Evolutionary conservation across 2,888 invertebrate genomes (phyloP).

Genomic region (Anodontia alba): DNA sequence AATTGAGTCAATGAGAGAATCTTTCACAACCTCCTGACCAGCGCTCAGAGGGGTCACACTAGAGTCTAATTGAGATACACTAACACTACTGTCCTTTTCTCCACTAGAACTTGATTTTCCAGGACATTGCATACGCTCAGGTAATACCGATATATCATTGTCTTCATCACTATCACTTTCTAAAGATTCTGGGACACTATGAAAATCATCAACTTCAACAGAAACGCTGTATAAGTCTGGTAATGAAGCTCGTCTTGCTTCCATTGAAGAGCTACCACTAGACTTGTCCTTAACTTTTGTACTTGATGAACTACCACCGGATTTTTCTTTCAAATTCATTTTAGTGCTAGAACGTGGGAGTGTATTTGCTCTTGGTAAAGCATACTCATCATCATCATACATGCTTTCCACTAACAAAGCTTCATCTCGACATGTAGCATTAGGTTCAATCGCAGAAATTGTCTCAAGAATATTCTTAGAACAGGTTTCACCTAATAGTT

Average conservation of each 20-base stretch:
- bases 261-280: constrained; percentile 68
- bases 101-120: constrained; percentile 77
- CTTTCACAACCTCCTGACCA: constrained; percentile 35
- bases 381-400: constrained; percentile 57
- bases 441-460: constrained; percentile 66
- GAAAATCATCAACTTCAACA: constrained; percentile 56
- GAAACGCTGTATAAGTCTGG: constrained; percentile 66
- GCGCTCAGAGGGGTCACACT: constrained; percentile 28
- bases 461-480: constrained; percentile 59
- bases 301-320: constrained; percentile 67
- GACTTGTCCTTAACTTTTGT: constrained; percentile 64
- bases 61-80: constrained; percentile 33
- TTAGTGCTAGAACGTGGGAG: constrained; percentile 74
- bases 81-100: constrained; percentile 54
- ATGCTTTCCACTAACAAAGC: constrained; percentile 66
- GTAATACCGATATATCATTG: constrained; percentile 57
- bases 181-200: constrained; percentile 63
- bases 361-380: constrained; percentile 65
- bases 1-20: constrained; percentile 74
- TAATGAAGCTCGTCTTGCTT: constrained; percentile 66
- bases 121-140: constrained; percentile 70
- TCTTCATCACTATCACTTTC: constrained; percentile 48
- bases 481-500: constrained; percentile 63
- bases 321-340: constrained; percentile 63
- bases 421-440: constrained; percentile 58